Percentiles rank a stretch among this genome's conserved stretches.
Conservation (phyloP, 2,797 vertebrate species). For the Peromyscus nudipes region DNA sequence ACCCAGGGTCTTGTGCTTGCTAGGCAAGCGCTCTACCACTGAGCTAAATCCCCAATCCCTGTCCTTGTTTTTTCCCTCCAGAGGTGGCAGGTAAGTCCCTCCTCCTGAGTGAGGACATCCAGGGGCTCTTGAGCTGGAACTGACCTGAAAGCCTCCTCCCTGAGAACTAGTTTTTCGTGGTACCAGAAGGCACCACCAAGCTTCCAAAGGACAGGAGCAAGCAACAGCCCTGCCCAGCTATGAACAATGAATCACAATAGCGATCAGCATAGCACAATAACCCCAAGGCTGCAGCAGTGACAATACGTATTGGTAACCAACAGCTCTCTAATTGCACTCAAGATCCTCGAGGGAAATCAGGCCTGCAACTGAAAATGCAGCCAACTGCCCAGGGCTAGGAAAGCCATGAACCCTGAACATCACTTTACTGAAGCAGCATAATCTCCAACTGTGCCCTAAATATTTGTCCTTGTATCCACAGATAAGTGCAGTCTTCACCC, state of each 20-base stretch:
- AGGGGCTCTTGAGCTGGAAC: neutral
- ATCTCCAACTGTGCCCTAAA: neutral
- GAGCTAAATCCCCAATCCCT: too few species aligned
- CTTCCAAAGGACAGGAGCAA: neutral
- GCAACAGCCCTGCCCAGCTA: neutral
- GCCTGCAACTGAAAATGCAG: neutral
- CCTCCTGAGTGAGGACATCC: neutral
- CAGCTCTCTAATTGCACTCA: neutral
- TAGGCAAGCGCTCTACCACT: too few species aligned
- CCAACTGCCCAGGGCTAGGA: neutral
- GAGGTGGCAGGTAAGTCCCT: neutral
- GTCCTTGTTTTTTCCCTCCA: neutral
- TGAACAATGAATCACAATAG: neutral
- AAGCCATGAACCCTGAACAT: neutral
- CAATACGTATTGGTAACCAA: neutral
- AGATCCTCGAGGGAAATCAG: neutral
- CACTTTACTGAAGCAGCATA: neutral
- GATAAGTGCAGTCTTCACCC: neutral
- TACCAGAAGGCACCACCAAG: neutral
- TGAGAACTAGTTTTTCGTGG: neutral
- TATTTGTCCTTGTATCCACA: neutral
- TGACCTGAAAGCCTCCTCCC: neutral
- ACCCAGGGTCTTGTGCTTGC: too few species aligned
- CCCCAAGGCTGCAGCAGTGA: too few species aligned
- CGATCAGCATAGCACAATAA: neutral